Evolutionary conservation across 2,797 vertebrate genomes (phyloP).

Genomic region (Poeciliopsis gracilis): DNA sequence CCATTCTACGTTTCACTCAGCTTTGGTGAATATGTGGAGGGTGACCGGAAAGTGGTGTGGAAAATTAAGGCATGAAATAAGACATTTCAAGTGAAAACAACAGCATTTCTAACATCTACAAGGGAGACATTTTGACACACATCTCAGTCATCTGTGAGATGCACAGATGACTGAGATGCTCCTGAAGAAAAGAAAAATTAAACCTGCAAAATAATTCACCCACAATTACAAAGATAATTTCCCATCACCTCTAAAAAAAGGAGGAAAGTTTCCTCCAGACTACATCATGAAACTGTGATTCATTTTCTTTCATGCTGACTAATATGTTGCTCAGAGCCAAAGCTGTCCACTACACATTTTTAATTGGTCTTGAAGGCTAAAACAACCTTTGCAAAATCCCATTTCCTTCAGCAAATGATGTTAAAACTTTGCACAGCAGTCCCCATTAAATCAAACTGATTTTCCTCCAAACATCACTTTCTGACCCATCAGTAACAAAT

Average conservation of each 20-base stretch:
- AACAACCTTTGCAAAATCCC: slow-evolving; percentile 47
- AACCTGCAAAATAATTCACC: slow-evolving; percentile 47
- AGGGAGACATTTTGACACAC: slow-evolving; percentile 30
- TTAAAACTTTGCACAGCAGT: not conserved
- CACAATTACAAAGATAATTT: slow-evolving; percentile 67
- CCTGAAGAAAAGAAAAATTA: slow-evolving; percentile 14
- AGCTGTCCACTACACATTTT: slow-evolving; percentile 48
- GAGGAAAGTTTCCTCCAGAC: slow-evolving; percentile 54
- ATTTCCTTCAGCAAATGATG: slow-evolving; percentile 37
- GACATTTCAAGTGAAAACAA: slow-evolving; percentile 47
- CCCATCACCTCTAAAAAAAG: slow-evolving; percentile 49
- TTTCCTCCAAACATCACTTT: not conserved
- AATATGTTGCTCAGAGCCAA: slow-evolving; percentile 44
- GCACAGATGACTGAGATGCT: slow-evolving; percentile 25
- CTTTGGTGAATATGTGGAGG: slow-evolving; percentile 41
- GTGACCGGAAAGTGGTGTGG: slow-evolving; percentile 14
- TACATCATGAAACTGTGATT: slow-evolving; percentile 47
- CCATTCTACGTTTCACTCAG: slow-evolving; percentile 45
- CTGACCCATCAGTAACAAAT: too few species aligned
- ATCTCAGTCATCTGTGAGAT: slow-evolving; percentile 17
- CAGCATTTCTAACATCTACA: slow-evolving; percentile 26
- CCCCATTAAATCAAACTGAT: not conserved
- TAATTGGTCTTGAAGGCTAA: slow-evolving; percentile 60
- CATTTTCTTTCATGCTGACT: slow-evolving; percentile 52
- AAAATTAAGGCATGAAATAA: slow-evolving; percentile 42